Percentiles rank a stretch among this genome's conserved stretches.
Evolutionary conservation across 2,888 invertebrate species (phyloP).

Genomic region (Pristionchus japonicus): DNA sequence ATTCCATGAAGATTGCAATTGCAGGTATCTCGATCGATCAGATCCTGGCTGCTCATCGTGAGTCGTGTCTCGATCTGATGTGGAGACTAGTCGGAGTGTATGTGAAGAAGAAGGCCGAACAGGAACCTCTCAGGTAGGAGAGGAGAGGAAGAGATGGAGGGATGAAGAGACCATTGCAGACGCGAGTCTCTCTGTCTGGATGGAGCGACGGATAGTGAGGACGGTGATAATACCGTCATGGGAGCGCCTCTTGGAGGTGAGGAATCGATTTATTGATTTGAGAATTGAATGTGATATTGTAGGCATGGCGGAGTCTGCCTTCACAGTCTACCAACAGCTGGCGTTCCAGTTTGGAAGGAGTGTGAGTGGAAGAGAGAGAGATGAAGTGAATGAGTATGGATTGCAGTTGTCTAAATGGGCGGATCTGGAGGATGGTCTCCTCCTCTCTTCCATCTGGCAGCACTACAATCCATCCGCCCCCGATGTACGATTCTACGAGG

Average conservation of each 20-base stretch:
- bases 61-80: slow-evolving; percentile 36
- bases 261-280: background rate
- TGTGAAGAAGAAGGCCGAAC: slow-evolving; percentile 21
- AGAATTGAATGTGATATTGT: background rate
- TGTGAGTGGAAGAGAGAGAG: background rate
- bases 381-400: background rate
- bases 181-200: slow-evolving; percentile 15
- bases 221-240: background rate
- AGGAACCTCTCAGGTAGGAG: slow-evolving; percentile 27
- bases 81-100: slow-evolving; percentile 48
- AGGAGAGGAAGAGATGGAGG: background rate
- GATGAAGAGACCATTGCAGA: background rate
- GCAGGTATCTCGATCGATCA: slow-evolving; percentile 30
- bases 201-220: background rate
- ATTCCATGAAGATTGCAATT: background rate
- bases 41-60: slow-evolving; percentile 29
- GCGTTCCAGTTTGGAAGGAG: slow-evolving; percentile 5
- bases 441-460: slow-evolving; percentile 27
- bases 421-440: slow-evolving; percentile 34
- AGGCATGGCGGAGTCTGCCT: background rate
- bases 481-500: slow-evolving; percentile 45
- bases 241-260: slow-evolving; percentile 1
- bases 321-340: slow-evolving; percentile 21
- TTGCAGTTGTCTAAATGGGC: slow-evolving; percentile 29
- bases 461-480: slow-evolving; percentile 38